A percentile compares a stretch with the other conserved stretches of the same genome.
Conservation (phyloP, 2,797 vertebrate species). For the Coendou prehensilis region DNA sequence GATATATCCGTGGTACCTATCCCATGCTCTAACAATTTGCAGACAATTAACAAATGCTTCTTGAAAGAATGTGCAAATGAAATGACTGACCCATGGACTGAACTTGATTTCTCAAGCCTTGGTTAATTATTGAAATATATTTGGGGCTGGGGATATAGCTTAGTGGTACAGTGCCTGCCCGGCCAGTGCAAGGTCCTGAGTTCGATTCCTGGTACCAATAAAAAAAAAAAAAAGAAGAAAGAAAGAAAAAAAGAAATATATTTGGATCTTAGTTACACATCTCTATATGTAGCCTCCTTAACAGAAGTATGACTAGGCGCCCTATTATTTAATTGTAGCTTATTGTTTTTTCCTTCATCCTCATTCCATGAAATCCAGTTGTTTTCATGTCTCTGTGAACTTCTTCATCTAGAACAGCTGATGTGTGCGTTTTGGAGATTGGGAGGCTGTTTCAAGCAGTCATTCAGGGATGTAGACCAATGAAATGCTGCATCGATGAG, state of each 20-base stretch:
- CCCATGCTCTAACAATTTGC: neutral
- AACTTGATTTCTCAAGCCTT: neutral
- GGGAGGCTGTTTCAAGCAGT: neutral
- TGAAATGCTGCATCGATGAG: too few species aligned
- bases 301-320: neutral
- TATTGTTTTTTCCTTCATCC: neutral
- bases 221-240: too few species aligned
- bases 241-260: too few species aligned
- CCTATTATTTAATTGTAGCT: neutral
- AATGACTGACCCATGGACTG: neutral
- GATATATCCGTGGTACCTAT: neutral
- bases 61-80: neutral
- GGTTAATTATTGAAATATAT: slow-evolving; percentile 34
- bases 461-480: neutral
- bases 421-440: neutral
- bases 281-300: neutral
- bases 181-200: too few species aligned
- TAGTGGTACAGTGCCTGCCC: too few species aligned
- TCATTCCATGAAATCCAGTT: neutral
- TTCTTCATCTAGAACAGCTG: neutral
- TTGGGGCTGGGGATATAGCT: neutral
- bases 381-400: neutral
- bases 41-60: neutral
- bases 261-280: neutral
- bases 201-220: too few species aligned